These are phyloP conservation scores for Trypoxylon attenuatum DNA, from an alignment of 2,888 invertebrate species.

Conservation along the genomic window DNA sequence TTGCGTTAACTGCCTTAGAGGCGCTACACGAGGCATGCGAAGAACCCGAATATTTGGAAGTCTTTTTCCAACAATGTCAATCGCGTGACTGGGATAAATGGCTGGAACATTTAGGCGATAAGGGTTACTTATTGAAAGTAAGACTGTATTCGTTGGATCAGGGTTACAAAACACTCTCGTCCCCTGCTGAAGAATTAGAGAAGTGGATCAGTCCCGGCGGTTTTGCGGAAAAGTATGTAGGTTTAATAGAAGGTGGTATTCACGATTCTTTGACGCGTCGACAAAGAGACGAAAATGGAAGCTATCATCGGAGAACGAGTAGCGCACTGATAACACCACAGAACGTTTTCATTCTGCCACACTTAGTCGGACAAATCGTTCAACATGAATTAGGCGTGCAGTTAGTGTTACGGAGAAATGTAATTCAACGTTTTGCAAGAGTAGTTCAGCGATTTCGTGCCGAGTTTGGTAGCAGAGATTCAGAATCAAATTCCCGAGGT, in stretches of 20 bases:
- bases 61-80: constrained; percentile 58
- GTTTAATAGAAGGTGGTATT: constrained; percentile 90
- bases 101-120: constrained; percentile 77
- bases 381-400: constrained; percentile 81
- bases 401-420: constrained; percentile 76
- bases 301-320: constrained; percentile 82
- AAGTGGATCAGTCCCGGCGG: constrained; percentile 70
- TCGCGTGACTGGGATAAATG: constrained; percentile 71
- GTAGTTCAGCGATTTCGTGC: constrained; percentile 68
- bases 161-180: constrained; percentile 75
- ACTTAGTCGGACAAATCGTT: constrained; percentile 89
- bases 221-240: constrained; percentile 82
- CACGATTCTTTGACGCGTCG: constrained; percentile 91
- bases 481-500: constrained; percentile 55
- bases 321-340: constrained; percentile 78
- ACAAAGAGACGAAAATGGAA: constrained; percentile 86
- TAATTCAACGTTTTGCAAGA: constrained; percentile 75
- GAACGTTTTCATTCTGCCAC: constrained; percentile 79
- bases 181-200: constrained; percentile 69
- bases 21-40: constrained; percentile 96
- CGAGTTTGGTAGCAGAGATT: constrained; percentile 58
- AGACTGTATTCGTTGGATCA: constrained; percentile 76
- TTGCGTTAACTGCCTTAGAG: constrained; percentile 87
- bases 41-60: constrained; percentile 76
- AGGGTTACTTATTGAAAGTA: constrained; percentile 77